Evolutionary conservation across 2,113 vertebrate genomes (phyloP), one percentile per base, ranked within the genome.

Genomic region (Sebastes fasciatus): DNA sequence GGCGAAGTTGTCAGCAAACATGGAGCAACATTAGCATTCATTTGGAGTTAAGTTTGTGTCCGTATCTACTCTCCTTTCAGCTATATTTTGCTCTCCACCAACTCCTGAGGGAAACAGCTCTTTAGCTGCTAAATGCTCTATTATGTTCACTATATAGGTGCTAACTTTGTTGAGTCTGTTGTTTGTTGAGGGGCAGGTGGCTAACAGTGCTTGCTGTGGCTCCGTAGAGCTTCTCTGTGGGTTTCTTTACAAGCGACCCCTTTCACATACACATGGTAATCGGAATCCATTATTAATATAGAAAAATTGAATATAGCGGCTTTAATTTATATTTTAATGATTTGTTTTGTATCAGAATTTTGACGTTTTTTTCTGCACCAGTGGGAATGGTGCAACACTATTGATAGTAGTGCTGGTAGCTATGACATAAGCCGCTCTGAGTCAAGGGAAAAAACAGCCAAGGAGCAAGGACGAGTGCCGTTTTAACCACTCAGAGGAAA

Each of bases 401-500:
- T 11, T 34, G 34, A 60, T 14, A 34, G 2, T 72, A 34, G 21
- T 72, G 61, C 70, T 74, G 3, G 19, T 77, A 65, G 64, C 48
- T 54, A 67, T 83, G 66, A 85, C 62, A 83, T 75, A 68, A 86
- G 46, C 71, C 26, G 60, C 46, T 72, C 57, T 63, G 57, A 80
- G 45, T 64, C 4, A 13, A 72, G 48, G 57, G 79, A 86, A 43
- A 61, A 84, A 82, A 79, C 46, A 19, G 69, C 52, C 43, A 49
- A 74, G 52, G 43, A 86, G 45, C 48, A 71, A 48, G 73, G 54
- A 78, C 40, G 67, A 77, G 67, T 79, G 73, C 49, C 61, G 80
- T 80, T 34, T 86, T 77, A 76, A 73, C 68, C 60, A 70, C 85
- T 86, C 80, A 54, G 70, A 70, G 9, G 40, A 85, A 89, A 80